Percentiles rank a stretch among this genome's conserved stretches.
These are phyloP conservation scores for Mastomys natalensis DNA, from an alignment of 2,113 vertebrate genomes.

Conservation along the genomic window DNA sequence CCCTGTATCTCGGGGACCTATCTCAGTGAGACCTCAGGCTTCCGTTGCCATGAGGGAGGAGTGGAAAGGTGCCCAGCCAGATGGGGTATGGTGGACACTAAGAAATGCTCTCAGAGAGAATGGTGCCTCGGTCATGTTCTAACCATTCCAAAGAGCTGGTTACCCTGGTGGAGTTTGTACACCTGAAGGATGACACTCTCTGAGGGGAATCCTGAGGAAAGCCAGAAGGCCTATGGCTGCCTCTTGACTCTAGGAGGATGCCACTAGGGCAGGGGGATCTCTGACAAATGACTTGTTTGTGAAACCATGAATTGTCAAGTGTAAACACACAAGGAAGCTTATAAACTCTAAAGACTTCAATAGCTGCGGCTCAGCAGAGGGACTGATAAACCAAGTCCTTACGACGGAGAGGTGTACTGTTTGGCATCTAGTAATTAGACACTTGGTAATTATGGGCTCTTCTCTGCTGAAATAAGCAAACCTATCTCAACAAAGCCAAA, in stretches of 20 bases:
- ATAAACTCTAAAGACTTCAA: background rate
- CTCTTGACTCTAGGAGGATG: background rate
- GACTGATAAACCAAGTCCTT: background rate
- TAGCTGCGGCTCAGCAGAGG: background rate
- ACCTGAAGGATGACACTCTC: background rate
- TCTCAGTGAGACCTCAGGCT: background rate
- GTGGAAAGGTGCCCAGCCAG: background rate
- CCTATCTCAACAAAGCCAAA: background rate
- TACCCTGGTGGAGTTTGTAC: background rate
- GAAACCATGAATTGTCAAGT: background rate
- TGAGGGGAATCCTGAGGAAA: background rate
- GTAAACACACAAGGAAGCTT: background rate
- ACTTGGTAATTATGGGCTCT: conserved; percentile 16
- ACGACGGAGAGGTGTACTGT: background rate
- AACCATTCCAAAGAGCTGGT: background rate
- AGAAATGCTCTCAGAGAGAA: fast-evolving
- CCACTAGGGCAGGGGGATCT: background rate
- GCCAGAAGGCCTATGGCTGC: background rate
- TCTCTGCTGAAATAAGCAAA: conserved; percentile 1
- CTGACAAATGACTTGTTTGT: background rate
- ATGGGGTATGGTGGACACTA: background rate
- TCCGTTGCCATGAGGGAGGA: background rate
- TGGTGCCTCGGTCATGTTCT: background rate
- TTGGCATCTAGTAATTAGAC: background rate
- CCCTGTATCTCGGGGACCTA: background rate